A percentile compares a stretch with the other conserved stretches of the same genome.
These are phyloP conservation scores for Bombus haemorrhoidalis DNA, from an alignment of 1,140 invertebrate genomes.

Conservation along the genomic window DNA sequence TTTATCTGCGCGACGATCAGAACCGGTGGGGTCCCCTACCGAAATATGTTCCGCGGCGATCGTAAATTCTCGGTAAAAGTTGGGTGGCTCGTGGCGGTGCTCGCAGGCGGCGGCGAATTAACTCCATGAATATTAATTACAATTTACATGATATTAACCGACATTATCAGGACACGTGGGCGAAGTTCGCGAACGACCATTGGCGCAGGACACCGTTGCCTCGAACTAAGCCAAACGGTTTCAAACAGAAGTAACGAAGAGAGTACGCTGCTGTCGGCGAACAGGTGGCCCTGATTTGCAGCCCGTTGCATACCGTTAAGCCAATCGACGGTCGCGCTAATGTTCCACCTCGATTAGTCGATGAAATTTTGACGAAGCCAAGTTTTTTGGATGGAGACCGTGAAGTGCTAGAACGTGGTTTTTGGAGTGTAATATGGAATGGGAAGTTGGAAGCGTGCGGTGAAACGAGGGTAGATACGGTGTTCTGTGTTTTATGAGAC, in stretches of 20 bases:
- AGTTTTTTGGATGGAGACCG: background rate
- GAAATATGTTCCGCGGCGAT: slow-evolving; percentile 73
- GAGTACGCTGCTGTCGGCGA: slow-evolving; percentile 36
- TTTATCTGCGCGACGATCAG: slow-evolving; percentile 54
- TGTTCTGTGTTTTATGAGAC: background rate
- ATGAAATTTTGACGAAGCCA: background rate
- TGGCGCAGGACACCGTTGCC: slow-evolving; percentile 58
- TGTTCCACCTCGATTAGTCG: background rate
- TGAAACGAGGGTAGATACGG: background rate
- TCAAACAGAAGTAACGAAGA: slow-evolving; percentile 23
- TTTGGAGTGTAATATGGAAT: background rate
- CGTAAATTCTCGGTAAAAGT: slow-evolving; percentile 76
- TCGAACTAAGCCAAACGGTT: slow-evolving; percentile 46
- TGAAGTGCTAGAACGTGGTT: too few species aligned
- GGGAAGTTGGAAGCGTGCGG: background rate
- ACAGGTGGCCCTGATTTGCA: slow-evolving; percentile 66
- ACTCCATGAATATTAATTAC: slow-evolving; percentile 81
- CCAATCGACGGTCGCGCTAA: slow-evolving; percentile 21
- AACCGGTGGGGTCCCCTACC: background rate
- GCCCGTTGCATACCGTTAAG: background rate
- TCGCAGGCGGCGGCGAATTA: slow-evolving; percentile 67
- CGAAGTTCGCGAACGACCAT: slow-evolving; percentile 73
- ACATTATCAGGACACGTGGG: slow-evolving; percentile 79
- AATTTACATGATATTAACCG: slow-evolving; percentile 81
- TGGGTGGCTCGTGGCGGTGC: slow-evolving; percentile 40